A percentile compares a stretch with the other conserved stretches of the same genome.
Conservation (phyloP, 2,888 invertebrate species). For the Heteromurus nitidus region DNA sequence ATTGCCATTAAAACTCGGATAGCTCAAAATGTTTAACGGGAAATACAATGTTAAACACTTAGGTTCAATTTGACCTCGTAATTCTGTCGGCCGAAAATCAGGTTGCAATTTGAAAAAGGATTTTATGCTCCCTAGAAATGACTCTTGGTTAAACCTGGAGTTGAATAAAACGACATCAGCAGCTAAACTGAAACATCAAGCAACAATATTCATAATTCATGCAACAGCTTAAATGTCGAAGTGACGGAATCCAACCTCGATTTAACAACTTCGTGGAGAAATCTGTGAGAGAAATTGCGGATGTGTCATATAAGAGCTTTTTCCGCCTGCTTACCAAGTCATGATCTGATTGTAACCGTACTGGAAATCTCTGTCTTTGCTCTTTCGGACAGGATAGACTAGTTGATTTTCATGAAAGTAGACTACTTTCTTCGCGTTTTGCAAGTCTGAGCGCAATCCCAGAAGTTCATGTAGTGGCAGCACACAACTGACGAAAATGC, state of each 20-base stretch:
- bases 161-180: constrained; percentile 84
- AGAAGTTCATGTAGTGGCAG: constrained; percentile 83
- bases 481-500: constrained; percentile 83
- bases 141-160: constrained; percentile 82
- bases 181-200: constrained; percentile 78
- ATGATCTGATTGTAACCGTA: constrained; percentile 86
- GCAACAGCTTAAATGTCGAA: too few relatives aligned
- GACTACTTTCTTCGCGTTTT: constrained; percentile 80
- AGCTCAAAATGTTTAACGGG: constrained; percentile 77
- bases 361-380: constrained; percentile 83
- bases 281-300: too few relatives aligned
- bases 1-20: too few relatives aligned
- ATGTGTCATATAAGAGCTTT: background rate
- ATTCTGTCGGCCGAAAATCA: constrained; percentile 80
- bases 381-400: constrained; percentile 82
- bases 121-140: constrained; percentile 81
- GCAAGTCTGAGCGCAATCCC: constrained; percentile 82
- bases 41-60: constrained; percentile 82
- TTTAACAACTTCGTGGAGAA: too few relatives aligned
- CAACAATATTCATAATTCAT: background rate
- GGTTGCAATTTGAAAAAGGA: constrained; percentile 82
- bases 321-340: constrained; percentile 78
- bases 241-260: too few relatives aligned
- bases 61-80: constrained; percentile 78
- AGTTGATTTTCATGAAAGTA: constrained; percentile 89